These are phyloP conservation scores for Harmothoe impar DNA, from an alignment of 2,888 invertebrate species.

Conservation along the genomic window DNA sequence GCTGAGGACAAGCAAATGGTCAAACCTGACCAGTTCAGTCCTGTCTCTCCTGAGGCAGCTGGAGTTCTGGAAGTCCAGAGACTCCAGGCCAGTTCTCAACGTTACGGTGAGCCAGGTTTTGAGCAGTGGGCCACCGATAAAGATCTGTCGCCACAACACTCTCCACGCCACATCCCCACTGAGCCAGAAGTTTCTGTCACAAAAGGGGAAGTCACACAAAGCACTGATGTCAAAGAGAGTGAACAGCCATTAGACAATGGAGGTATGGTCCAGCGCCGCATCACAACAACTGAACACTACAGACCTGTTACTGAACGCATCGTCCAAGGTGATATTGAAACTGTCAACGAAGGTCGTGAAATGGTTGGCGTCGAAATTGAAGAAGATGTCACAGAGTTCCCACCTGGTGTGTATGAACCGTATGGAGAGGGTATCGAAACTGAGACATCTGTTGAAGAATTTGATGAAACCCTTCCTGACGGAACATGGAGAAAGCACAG, in stretches of 20 bases:
- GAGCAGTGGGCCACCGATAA: conserved; percentile 47
- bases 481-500: conserved; percentile 61
- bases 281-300: conserved; percentile 54
- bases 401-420: conserved; percentile 61
- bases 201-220: conserved; percentile 37
- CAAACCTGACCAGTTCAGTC: conserved; percentile 3
- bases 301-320: conserved; percentile 59
- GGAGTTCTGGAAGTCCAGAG: conserved; percentile 47
- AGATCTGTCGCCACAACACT: conserved; percentile 38
- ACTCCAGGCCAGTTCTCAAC: neutral
- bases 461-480: conserved; percentile 61
- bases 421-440: conserved; percentile 47
- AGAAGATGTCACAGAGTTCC: conserved; percentile 64
- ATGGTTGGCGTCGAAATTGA: conserved; percentile 64
- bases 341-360: conserved; percentile 36
- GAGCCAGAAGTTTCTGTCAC: conserved; percentile 55
- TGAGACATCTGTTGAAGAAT: conserved; percentile 65
- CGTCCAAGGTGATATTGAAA: conserved; percentile 51
- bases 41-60: conserved; percentile 33
- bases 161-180: neutral
- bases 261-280: conserved; percentile 46
- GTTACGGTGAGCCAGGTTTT: neutral
- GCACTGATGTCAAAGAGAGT: conserved; percentile 60
- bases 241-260: conserved; percentile 64
- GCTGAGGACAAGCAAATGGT: conserved; percentile 54